Conservation (phyloP, 2,113 vertebrate genomes). For the Choloepus hoffmanni region DNA sequence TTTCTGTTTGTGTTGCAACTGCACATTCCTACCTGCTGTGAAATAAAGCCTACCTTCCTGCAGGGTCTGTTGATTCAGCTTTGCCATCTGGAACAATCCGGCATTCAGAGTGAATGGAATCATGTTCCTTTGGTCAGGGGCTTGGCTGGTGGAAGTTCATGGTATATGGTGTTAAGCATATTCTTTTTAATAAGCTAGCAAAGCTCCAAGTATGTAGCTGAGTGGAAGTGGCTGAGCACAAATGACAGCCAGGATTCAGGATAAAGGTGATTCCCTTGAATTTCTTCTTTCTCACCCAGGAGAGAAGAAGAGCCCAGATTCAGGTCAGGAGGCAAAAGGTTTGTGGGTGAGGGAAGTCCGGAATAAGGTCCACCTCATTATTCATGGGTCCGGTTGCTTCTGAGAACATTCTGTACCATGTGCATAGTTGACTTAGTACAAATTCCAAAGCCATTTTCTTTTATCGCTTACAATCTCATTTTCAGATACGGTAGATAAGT, state of each 20-base stretch:
- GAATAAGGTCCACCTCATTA: constrained; percentile 59
- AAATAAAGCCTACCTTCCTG: constrained; percentile 52
- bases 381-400: constrained; percentile 26
- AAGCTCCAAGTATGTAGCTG: background rate
- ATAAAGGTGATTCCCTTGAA: constrained; percentile 38
- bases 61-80: constrained; percentile 66
- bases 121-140: constrained; percentile 40
- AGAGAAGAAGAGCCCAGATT: constrained; percentile 38
- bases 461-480: constrained; percentile 73
- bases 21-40: constrained; percentile 70
- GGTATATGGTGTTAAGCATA: constrained; percentile 18
- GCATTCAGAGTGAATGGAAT: background rate
- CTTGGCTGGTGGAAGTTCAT: background rate
- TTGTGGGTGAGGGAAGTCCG: constrained; percentile 52
- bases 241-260: constrained; percentile 14
- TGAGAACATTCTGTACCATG: constrained; percentile 70
- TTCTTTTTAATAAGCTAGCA: constrained; percentile 43
- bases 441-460: constrained; percentile 77
- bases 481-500: constrained; percentile 73
- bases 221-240: background rate
- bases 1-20: constrained; percentile 60
- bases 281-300: constrained; percentile 4
- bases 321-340: constrained; percentile 56
- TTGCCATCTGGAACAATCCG: constrained; percentile 56
- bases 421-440: constrained; percentile 64